Percentiles rank a stretch among this genome's conserved stretches.
Conservation (phyloP, 2,113 vertebrate species). For the rabbit (Oryctolagus cuniculus) region mOryCun1.1 NC_091441.1:81878001-81878500, state of each 20-base stretch:
- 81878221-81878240: neutral
- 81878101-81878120: slow-evolving; percentile 16
- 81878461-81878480: slow-evolving; percentile 82
- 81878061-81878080: slow-evolving; percentile 12
- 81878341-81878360: slow-evolving; percentile 73
- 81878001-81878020: neutral
- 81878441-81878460: slow-evolving; percentile 77
- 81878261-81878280: slow-evolving; percentile 67
- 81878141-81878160: slow-evolving; percentile 6
- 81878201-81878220: neutral
- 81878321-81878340: slow-evolving; percentile 71
- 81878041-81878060: neutral
- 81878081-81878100: slow-evolving; percentile 36
- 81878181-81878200: slow-evolving; percentile 35
- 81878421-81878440: slow-evolving; percentile 69
- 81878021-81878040: neutral
- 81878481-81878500: slow-evolving; percentile 83
- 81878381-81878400: slow-evolving; percentile 72
- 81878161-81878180: neutral
- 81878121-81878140: slow-evolving; percentile 27
- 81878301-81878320: slow-evolving; percentile 60
- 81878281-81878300: slow-evolving; percentile 42
- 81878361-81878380: slow-evolving; percentile 70
- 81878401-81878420: slow-evolving; percentile 76
- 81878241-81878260: slow-evolving; percentile 47